Base-by-base conservation (phyloP, 2,888 invertebrate genomes). In the Marronus borbonicus region DNA sequence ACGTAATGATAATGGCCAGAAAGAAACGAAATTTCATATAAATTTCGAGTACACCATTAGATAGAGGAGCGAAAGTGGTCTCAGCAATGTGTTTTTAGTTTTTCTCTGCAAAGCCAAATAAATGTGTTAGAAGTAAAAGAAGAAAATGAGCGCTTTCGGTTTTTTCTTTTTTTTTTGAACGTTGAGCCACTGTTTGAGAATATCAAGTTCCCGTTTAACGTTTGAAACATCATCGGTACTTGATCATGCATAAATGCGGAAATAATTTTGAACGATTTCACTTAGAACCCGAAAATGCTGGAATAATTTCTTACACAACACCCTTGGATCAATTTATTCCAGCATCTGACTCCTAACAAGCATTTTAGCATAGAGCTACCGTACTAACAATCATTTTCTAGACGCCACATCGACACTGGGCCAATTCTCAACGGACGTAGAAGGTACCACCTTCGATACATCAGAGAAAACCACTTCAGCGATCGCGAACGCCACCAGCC, bases 381-480 rank as follows among this genome's bases (percentile, higher is more conserved):
- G 0, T 36, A 36, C 31, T 44, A 44, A 44, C 12, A 12, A 44
- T 44, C 44, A 5, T 55, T n/a, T 72, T 72, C 5, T 72, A 72
- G 72, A 72, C 36, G 39, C 58, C 17, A 72, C 72, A 14, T 72
- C 72, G 12, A 60, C 72, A 20, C 20, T 72, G 39, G 72, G 58
- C 31, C 72, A 72, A 72, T 72, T 72, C 58, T 58, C 72, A 10
- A 72, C 72, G 39, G 72, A 72, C 60, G 58, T 14, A 12, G 58
- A 72, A 31, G 72, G 72, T 20, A 72, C 72, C 24, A 72, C 72
- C 17, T 72, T 58, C 58, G 72, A 72, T 58, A 72, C 72, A 24
- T 72, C 72, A n/a, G 72, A 72, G 58, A 72, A 72, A 14, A 58
- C 72, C 3, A 72, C 72, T 8, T 39, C 72, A 1, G 39, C 58